Evolutionary conservation across 2,797 vertebrate genomes (phyloP).

Genomic region (Clarias laeviceps): DNA sequence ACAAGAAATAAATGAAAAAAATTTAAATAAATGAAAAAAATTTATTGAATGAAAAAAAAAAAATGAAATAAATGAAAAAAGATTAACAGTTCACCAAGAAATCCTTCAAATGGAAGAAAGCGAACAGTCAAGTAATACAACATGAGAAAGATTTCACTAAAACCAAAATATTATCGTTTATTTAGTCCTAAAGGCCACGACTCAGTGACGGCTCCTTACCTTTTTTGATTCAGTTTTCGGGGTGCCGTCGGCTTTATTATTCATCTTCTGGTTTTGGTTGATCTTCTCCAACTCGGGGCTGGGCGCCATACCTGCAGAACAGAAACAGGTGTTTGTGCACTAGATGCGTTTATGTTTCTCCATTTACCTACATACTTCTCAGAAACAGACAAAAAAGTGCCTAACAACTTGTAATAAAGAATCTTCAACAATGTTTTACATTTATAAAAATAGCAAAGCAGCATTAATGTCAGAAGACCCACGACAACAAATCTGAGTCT

Average conservation of each 20-base stretch:
- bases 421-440: neutral
- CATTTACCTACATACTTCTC: too few relatives aligned
- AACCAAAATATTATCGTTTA: neutral
- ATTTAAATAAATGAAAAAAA: too few relatives aligned
- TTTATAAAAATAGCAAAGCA: neutral
- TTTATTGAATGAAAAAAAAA: too few relatives aligned
- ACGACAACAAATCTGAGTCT: neutral
- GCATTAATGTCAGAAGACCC: neutral
- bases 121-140: neutral
- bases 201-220: conserved; percentile 35
- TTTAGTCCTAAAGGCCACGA: neutral
- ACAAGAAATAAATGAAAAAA: too few relatives aligned
- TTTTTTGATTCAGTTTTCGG: conserved; percentile 89
- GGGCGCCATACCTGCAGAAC: conserved; percentile 86
- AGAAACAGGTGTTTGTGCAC: conserved; percentile 5
- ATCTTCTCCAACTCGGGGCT: conserved; percentile 95
- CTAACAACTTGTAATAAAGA: neutral
- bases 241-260: conserved; percentile 94
- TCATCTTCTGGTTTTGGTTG: conserved; percentile 88
- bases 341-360: too few relatives aligned
- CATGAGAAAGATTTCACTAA: neutral
- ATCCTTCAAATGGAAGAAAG: neutral
- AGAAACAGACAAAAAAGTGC: neutral
- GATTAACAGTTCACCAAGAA: too few relatives aligned
- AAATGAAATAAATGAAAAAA: neutral